Evolutionary conservation across 2,113 vertebrate species (phyloP).

Genomic region (Glareola pratincola): DNA sequence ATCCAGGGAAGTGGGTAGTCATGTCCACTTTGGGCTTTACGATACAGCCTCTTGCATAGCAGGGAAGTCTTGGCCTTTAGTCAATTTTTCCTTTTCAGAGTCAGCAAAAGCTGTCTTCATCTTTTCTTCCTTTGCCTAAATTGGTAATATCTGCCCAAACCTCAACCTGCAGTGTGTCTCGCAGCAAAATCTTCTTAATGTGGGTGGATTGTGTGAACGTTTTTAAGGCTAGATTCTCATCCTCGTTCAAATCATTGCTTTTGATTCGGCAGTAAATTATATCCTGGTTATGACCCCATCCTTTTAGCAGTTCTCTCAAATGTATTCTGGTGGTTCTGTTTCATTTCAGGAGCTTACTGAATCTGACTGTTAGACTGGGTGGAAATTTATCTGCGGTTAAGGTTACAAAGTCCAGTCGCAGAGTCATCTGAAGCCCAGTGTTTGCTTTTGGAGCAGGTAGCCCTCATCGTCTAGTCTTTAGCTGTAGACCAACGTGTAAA

Average conservation of each 20-base stretch:
- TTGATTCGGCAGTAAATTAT: constrained; percentile 18
- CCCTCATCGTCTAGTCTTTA: background rate
- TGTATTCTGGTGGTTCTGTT: background rate
- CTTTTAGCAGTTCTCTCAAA: background rate
- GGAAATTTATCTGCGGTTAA: background rate
- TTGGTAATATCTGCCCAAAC: constrained; percentile 25
- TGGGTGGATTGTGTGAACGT: background rate
- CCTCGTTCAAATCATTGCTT: background rate
- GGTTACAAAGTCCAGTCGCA: background rate
- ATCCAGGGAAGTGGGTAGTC: background rate
- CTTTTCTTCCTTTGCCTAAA: constrained; percentile 21
- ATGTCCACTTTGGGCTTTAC: background rate
- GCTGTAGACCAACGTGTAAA: background rate
- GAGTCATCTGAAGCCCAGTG: background rate
- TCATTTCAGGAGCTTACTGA: background rate
- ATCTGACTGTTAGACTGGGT: background rate
- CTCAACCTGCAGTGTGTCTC: background rate
- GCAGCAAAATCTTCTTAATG: background rate
- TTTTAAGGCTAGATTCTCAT: background rate
- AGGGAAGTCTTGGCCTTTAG: background rate
- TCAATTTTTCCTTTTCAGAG: constrained; percentile 5
- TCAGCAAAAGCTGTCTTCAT: background rate
- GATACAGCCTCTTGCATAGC: background rate
- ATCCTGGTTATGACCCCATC: background rate
- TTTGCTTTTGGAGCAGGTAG: background rate